Conservation (phyloP, 2,113 vertebrate species). For the Ochotona curzoniae region DNA sequence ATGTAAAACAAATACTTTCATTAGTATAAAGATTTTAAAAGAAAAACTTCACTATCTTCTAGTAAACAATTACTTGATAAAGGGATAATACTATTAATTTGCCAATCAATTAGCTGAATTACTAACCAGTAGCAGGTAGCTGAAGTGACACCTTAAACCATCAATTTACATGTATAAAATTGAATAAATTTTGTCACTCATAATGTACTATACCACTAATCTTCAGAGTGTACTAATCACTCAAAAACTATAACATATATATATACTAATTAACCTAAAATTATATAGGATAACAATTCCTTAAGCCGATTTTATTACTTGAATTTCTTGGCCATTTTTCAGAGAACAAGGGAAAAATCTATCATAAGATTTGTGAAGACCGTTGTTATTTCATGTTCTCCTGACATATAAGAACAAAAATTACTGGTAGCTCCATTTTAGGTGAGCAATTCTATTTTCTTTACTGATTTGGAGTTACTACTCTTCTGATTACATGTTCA, state of each 20-base stretch:
- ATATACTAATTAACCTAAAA: background rate
- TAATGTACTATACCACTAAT: background rate
- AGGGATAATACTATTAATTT: constrained; percentile 25
- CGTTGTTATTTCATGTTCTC: background rate
- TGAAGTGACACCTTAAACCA: background rate
- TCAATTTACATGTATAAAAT: too few relatives aligned
- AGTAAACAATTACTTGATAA: background rate
- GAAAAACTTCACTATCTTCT: constrained; percentile 13
- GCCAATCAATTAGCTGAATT: constrained; percentile 41
- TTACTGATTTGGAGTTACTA: constrained; percentile 7
- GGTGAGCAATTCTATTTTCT: background rate
- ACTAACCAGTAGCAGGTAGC: background rate
- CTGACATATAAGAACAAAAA: background rate
- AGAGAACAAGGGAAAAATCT: background rate
- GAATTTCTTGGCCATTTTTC: background rate
- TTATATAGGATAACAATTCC: background rate
- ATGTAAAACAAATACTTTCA: background rate
- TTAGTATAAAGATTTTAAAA: constrained; percentile 36
- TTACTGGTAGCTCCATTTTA: background rate
- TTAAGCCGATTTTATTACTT: background rate
- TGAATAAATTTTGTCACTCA: too few relatives aligned
- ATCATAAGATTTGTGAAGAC: background rate
- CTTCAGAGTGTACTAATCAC: background rate
- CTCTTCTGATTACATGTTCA: background rate
- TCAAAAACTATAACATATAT: background rate